Evolutionary conservation across 2,113 vertebrate species (phyloP).

Genomic region (Potamarius usumacintae): DNA sequence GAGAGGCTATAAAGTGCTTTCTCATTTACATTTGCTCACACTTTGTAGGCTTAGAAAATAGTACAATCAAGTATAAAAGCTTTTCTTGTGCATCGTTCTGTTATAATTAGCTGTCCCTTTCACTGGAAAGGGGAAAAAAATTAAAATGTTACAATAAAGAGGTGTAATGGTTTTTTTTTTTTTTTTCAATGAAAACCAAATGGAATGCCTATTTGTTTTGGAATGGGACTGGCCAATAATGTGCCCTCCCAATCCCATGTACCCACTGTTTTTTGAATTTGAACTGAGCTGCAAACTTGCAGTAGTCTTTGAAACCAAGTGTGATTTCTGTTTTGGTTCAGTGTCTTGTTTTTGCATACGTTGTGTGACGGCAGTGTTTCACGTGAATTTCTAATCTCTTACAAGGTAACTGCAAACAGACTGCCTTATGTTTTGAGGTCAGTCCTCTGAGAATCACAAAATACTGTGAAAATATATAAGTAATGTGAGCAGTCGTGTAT

Average conservation of each 20-base stretch:
- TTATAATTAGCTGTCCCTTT: constrained; percentile 22
- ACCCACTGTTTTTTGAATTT: neutral
- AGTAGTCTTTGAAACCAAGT: neutral
- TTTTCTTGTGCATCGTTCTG: neutral
- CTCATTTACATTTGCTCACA: constrained; percentile 23
- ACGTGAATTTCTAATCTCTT: neutral
- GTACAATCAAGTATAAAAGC: neutral
- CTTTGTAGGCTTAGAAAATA: constrained; percentile 22
- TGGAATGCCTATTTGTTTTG: neutral
- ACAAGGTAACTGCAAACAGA: neutral
- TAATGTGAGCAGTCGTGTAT: neutral
- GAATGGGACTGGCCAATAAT: neutral
- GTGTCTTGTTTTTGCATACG: neutral
- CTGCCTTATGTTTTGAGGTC: neutral
- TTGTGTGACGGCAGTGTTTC: neutral
- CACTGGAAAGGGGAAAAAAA: neutral
- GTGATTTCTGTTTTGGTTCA: neutral
- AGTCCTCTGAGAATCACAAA: neutral
- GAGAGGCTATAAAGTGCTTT: constrained; percentile 20
- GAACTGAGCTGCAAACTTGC: neutral
- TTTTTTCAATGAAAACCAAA: neutral
- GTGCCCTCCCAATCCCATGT: too few species aligned
- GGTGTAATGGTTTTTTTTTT: neutral
- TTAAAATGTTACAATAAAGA: neutral
- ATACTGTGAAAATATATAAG: neutral